Percentiles rank a stretch among this genome's conserved stretches.
phyloP scores from a whole-genome alignment of 2,797 vertebrate species.

The Spondyliosoma cantharus region DNA sequence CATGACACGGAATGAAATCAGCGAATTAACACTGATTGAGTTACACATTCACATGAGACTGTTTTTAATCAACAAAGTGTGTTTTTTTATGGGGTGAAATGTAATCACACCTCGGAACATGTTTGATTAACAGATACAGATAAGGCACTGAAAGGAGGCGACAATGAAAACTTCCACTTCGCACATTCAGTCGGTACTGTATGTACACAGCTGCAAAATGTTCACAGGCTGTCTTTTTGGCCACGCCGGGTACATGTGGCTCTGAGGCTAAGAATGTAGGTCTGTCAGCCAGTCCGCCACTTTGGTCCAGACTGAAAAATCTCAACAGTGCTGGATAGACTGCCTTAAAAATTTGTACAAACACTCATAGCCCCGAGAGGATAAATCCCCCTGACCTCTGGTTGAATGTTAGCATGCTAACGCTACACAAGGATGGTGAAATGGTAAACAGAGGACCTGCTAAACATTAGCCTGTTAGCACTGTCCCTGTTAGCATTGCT shows the following conservation, averaged over 20 bases:
- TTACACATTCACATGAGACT: neutral
- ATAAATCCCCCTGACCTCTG: neutral
- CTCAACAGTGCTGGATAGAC: neutral
- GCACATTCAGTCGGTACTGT: neutral
- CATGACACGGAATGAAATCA: conserved; percentile 5
- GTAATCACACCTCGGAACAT: neutral
- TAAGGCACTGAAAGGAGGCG: neutral
- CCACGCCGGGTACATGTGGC: neutral
- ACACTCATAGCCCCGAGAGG: neutral
- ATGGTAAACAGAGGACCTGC: neutral
- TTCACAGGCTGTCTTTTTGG: neutral
- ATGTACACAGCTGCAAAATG: neutral
- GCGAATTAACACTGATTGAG: conserved; percentile 11
- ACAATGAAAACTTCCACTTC: conserved; percentile 10
- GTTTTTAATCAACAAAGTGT: neutral
- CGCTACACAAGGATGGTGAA: neutral
- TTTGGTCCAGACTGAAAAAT: conserved; percentile 4
- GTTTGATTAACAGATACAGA: conserved; percentile 3
- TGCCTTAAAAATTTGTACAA: neutral
- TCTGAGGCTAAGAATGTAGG: neutral
- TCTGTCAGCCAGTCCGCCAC: neutral
- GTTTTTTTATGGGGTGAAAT: neutral
- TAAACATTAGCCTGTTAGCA: neutral
- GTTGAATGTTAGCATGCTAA: neutral
- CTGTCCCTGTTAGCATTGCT: neutral